Conservation (phyloP, 2,113 vertebrate species). For the Saccopteryx leptura region DNA sequence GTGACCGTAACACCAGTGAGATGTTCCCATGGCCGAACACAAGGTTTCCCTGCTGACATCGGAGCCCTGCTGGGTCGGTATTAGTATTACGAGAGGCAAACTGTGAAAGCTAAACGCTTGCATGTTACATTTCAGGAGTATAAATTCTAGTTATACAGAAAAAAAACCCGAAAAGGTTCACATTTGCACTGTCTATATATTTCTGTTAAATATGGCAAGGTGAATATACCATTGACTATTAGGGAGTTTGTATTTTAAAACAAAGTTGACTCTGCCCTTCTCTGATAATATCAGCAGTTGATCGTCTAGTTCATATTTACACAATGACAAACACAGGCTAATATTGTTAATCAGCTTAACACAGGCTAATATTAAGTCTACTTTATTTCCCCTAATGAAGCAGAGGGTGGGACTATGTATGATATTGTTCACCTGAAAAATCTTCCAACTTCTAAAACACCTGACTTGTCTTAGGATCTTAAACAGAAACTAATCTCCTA, state of each 20-base stretch:
- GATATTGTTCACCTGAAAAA: background rate
- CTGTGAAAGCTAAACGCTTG: background rate
- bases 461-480: background rate
- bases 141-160: background rate
- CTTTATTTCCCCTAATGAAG: background rate
- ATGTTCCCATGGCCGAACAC: background rate
- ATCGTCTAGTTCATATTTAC: background rate
- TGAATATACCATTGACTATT: background rate
- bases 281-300: background rate
- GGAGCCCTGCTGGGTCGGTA: background rate
- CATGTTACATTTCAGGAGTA: background rate
- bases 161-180: background rate
- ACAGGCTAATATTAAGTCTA: background rate
- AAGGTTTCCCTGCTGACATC: background rate
- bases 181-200: background rate
- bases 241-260: constrained; percentile 12
- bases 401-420: background rate
- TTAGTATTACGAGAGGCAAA: constrained; percentile 6
- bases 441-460: background rate
- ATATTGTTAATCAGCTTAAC: background rate
- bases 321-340: background rate
- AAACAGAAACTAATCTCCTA: constrained; percentile 22
- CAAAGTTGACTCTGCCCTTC: background rate
- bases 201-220: background rate
- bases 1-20: background rate